These are phyloP conservation scores for Tragelaphus scriptus DNA, from an alignment of 2,113 vertebrate species.

Conservation along the genomic window DNA sequence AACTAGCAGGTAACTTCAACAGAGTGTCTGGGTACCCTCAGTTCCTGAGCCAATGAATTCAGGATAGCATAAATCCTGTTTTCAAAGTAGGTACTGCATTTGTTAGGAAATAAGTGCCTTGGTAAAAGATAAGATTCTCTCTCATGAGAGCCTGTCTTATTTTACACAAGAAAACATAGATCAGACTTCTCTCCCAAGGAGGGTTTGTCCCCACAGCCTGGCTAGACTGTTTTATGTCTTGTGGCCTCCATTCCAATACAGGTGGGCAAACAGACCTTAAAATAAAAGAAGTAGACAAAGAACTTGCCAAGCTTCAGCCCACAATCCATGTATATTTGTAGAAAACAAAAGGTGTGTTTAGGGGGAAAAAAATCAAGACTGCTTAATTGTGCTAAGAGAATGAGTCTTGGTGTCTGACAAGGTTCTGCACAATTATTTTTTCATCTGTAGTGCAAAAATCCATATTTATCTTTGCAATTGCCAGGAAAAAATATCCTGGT, in stretches of 20 bases:
- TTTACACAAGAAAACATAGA: constrained; percentile 52
- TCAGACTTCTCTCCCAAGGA: constrained; percentile 27
- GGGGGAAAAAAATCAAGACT: not conserved
- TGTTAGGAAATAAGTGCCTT: not conserved
- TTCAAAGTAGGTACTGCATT: not conserved
- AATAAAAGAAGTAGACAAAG: constrained; percentile 32
- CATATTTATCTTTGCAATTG: not conserved
- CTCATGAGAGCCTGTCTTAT: not conserved
- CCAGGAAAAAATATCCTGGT: not conserved
- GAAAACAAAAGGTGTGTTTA: constrained; percentile 49
- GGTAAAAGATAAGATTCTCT: not conserved
- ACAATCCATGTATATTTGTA: not conserved
- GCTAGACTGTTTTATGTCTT: constrained; percentile 4
- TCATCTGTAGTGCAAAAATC: constrained; percentile 21
- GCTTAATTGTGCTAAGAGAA: constrained; percentile 15
- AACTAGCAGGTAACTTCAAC: not conserved
- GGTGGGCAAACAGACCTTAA: constrained; percentile 15
- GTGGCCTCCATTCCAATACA: not conserved
- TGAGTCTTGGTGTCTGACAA: not conserved
- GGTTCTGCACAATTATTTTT: not conserved
- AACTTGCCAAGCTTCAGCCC: not conserved
- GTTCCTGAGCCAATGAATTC: not conserved
- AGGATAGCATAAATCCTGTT: not conserved
- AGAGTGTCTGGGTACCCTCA: not conserved
- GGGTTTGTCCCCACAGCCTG: not conserved